Conservation (phyloP, 2,888 invertebrate species). For the Lysandra bellargus region DNA sequence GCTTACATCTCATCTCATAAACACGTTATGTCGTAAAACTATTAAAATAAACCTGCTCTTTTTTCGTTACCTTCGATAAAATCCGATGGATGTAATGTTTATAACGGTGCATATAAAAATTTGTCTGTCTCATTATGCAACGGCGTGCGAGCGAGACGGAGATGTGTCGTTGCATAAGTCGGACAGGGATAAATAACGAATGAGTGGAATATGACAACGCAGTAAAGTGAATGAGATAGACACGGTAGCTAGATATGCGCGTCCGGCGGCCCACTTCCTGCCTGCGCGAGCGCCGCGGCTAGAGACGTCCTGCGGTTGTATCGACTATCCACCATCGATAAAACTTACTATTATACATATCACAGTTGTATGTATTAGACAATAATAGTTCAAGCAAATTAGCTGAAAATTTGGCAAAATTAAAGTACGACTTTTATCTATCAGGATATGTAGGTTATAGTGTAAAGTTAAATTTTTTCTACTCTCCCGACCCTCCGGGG, state of each 20-base stretch:
- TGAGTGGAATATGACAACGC: conserved; percentile 58
- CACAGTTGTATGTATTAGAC: too few relatives aligned
- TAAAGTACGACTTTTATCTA: too few relatives aligned
- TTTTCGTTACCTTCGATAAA: conserved; percentile 18
- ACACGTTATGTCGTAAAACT: neutral
- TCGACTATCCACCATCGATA: conserved; percentile 41
- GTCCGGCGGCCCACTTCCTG: conserved; percentile 73
- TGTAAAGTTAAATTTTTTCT: too few relatives aligned
- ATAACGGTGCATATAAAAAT: conserved; percentile 68
- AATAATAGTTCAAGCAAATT: neutral
- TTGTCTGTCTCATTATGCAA: conserved; percentile 72
- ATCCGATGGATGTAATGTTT: conserved; percentile 41
- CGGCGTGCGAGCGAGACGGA: conserved; percentile 54
- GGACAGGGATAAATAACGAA: conserved; percentile 58
- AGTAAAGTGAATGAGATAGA: conserved; percentile 69
- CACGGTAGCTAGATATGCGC: conserved; percentile 73
- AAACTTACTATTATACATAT: neutral
- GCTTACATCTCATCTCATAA: neutral
- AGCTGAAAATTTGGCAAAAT: too few relatives aligned
- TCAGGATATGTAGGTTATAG: too few relatives aligned
- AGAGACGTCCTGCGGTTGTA: conserved; percentile 42
- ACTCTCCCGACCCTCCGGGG: too few relatives aligned
- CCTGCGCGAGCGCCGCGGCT: conserved; percentile 41
- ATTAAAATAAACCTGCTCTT: neutral
- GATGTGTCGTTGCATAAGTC: conserved; percentile 45